phyloP scores from a whole-genome alignment of 2,797 vertebrate genomes.

The Tragopan temminckii region DNA sequence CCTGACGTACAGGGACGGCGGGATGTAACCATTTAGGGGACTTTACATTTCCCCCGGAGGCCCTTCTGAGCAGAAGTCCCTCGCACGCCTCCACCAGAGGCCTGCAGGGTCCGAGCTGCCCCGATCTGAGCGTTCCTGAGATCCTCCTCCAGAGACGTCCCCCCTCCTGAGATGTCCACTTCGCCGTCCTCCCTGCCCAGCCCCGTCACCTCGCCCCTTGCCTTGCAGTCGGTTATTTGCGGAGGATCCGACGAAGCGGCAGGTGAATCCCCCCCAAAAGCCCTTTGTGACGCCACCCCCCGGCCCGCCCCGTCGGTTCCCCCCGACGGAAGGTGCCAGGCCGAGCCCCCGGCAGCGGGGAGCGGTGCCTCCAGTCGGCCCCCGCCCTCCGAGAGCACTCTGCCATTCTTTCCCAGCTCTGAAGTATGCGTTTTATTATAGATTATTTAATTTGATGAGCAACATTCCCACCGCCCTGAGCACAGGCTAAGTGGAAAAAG shows the following conservation, averaged over 20 bases:
- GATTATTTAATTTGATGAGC: constrained; percentile 53
- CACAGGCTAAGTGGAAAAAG: constrained; percentile 46
- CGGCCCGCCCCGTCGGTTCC: rapidly evolving
- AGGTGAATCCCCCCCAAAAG: not conserved
- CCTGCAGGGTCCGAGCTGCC: not conserved
- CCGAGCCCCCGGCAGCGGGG: not conserved
- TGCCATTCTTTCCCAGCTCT: constrained; percentile 35
- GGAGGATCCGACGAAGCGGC: not conserved
- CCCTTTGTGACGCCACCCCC: not conserved
- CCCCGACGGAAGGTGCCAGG: not conserved
- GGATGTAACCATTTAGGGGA: constrained; percentile 27
- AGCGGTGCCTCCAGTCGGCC: not conserved
- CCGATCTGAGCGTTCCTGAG: not conserved
- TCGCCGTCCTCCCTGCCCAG: not conserved
- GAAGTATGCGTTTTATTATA: constrained; percentile 51
- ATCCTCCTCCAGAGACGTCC: not conserved
- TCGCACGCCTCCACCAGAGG: not conserved
- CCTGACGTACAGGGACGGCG: constrained; percentile 13
- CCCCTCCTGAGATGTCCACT: not conserved
- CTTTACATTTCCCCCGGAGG: not conserved
- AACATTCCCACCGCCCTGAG: constrained; percentile 33
- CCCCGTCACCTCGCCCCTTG: not conserved
- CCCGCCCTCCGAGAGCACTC: not conserved
- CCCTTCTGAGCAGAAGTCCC: not conserved
- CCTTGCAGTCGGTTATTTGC: rapidly evolving